These are phyloP conservation scores for Mamestra configurata DNA, from an alignment of 1,140 invertebrate species.

Conservation along the genomic window DNA sequence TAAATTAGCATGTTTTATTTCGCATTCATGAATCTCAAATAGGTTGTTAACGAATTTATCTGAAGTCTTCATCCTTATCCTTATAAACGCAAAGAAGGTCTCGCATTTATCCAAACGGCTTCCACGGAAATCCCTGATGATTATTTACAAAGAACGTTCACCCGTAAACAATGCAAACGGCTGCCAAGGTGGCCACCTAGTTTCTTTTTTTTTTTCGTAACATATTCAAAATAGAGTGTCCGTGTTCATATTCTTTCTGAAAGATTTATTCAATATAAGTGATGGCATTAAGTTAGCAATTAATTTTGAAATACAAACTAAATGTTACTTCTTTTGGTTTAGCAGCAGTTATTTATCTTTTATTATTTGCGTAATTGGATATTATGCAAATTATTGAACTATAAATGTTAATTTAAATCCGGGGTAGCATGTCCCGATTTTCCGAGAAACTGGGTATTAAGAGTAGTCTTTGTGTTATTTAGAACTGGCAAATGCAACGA, in stretches of 20 bases:
- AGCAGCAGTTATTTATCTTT: not conserved
- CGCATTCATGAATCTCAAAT: slow-evolving; percentile 67
- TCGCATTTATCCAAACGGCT: slow-evolving; percentile 52
- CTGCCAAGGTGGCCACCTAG: slow-evolving; percentile 30
- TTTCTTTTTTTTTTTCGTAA: slow-evolving; percentile 6
- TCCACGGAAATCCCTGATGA: slow-evolving; percentile 57
- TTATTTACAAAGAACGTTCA: slow-evolving; percentile 56
- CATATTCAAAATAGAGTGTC: not conserved
- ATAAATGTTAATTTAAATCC: slow-evolving; percentile 30
- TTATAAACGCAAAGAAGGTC: slow-evolving; percentile 61
- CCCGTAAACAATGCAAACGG: slow-evolving; percentile 30
- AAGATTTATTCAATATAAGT: not conserved
- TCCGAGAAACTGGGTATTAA: slow-evolving; percentile 80
- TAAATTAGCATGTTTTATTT: slow-evolving; percentile 69
- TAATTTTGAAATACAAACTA: not conserved
- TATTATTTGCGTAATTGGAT: not conserved
- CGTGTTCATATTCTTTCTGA: too few species aligned
- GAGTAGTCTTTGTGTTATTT: slow-evolving; percentile 84
- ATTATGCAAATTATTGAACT: slow-evolving; percentile 7
- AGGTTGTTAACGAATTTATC: slow-evolving; percentile 64
- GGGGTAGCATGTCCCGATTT: slow-evolving; percentile 60
- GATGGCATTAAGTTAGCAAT: not conserved
- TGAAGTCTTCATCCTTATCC: slow-evolving; percentile 61
- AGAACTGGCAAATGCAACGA: slow-evolving; percentile 76
- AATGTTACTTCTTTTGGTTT: not conserved